phyloP scores from a whole-genome alignment of 1,140 invertebrate genomes.

The Mercenaria mercenaria region DNA sequence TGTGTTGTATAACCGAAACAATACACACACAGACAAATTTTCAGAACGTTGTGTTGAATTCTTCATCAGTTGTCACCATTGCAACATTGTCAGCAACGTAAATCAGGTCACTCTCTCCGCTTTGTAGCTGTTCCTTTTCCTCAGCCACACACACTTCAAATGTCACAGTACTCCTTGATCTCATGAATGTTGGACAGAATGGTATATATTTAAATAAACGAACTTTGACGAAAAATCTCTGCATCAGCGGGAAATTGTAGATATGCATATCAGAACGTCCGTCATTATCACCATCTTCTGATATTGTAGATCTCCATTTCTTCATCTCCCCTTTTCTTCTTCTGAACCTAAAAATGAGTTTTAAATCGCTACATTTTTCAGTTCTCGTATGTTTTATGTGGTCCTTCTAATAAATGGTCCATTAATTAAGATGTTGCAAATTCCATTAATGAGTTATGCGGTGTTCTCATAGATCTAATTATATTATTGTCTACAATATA shows the following conservation, averaged over 20 bases:
- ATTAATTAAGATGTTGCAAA: no score
- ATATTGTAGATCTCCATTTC: conserved; percentile 53
- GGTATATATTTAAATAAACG: conserved; percentile 57
- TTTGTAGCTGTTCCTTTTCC: background rate
- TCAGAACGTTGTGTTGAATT: background rate
- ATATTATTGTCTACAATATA: no score
- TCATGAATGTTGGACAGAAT: conserved; percentile 68
- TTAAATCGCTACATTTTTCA: no score
- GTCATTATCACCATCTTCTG: background rate
- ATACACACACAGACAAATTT: no score
- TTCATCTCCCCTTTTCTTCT: conserved; percentile 69
- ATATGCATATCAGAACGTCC: background rate
- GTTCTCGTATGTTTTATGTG: no score
- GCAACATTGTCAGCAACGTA: background rate
- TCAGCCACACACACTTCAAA: background rate
- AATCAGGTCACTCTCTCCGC: background rate
- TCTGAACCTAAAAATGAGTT: conserved; percentile 69
- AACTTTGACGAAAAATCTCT: conserved; percentile 66
- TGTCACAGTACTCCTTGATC: background rate
- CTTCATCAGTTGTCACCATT: background rate
- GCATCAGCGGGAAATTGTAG: conserved; percentile 72
- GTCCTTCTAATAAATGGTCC: no score
- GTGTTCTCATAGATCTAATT: no score
- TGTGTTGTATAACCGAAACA: no score
- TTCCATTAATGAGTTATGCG: no score